These are phyloP conservation scores for Pyxicephalus adspersus DNA, from an alignment of 2,113 vertebrate species.

Conservation along the genomic window DNA sequence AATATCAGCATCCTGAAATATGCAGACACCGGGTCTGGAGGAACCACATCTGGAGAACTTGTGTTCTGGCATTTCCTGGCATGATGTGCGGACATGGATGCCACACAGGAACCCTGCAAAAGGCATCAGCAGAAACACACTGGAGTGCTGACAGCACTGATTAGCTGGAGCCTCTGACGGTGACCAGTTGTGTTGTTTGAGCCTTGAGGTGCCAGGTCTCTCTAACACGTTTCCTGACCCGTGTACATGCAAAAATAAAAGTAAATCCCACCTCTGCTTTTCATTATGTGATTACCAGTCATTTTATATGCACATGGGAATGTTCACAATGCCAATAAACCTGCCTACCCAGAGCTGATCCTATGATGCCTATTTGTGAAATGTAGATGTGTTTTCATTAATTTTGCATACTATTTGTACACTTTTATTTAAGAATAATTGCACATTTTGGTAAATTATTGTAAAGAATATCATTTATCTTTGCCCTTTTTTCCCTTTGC, in stretches of 20 bases:
- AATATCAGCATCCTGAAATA: constrained; percentile 20
- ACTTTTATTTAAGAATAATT: too few relatives aligned
- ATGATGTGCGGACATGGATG: constrained; percentile 50
- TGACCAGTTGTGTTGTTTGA: constrained; percentile 39
- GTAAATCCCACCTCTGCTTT: constrained; percentile 9
- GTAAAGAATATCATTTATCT: too few relatives aligned
- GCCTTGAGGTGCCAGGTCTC: constrained; percentile 38
- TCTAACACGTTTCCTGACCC: constrained; percentile 54
- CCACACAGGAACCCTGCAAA: constrained; percentile 26
- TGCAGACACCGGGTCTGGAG: not conserved
- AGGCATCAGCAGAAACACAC: constrained; percentile 59
- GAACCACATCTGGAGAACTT: constrained; percentile 2
- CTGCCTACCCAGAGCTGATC: too few relatives aligned
- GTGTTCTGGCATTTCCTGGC: constrained; percentile 58
- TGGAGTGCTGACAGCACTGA: constrained; percentile 45
- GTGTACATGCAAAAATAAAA: constrained; percentile 10
- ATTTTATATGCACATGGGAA: not conserved
- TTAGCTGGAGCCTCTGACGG: constrained; percentile 38
- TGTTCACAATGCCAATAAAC: not conserved
- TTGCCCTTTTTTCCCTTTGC: too few relatives aligned
- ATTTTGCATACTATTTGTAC: too few relatives aligned
- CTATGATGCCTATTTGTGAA: too few relatives aligned
- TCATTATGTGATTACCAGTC: constrained; percentile 10
- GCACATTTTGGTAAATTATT: too few relatives aligned
- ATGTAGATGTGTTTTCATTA: too few relatives aligned